A percentile compares a stretch with the other conserved stretches of the same genome.
Evolutionary conservation across 2,888 invertebrate species (phyloP).

Genomic region (Andrena bicolor): DNA sequence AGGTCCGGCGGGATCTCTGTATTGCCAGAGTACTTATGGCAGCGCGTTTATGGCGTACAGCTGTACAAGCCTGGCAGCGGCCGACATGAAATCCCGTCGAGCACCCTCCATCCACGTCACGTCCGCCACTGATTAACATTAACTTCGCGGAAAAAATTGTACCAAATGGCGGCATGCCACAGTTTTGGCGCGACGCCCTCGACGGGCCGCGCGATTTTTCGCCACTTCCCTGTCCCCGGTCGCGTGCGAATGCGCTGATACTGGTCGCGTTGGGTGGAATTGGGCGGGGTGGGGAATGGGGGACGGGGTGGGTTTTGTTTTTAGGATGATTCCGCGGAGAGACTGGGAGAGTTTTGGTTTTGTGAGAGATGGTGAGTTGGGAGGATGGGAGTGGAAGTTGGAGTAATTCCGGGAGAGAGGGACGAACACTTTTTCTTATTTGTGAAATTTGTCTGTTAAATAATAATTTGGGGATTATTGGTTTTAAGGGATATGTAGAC

Average conservation of each 20-base stretch:
- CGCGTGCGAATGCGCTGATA: slow-evolving; percentile 10
- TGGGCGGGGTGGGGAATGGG: too few species aligned
- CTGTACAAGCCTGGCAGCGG: slow-evolving; percentile 75
- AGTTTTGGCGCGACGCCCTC: slow-evolving; percentile 30
- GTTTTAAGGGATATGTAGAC: too few species aligned
- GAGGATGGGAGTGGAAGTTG: too few species aligned
- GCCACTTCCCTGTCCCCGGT: background rate
- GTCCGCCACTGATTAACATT: slow-evolving; percentile 83
- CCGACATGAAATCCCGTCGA: slow-evolving; percentile 79
- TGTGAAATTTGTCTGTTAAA: too few species aligned
- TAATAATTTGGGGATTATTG: too few species aligned
- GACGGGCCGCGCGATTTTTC: slow-evolving; percentile 8
- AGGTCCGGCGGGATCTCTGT: slow-evolving; percentile 58
- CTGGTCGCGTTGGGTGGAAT: too few species aligned
- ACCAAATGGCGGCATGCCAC: slow-evolving; percentile 71
- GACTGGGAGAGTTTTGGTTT: too few species aligned
- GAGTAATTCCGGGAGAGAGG: too few species aligned
- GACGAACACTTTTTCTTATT: too few species aligned
- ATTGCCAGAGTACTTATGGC: slow-evolving; percentile 71
- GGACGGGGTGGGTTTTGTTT: too few species aligned
- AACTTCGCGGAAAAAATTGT: slow-evolving; percentile 81
- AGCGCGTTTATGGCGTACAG: slow-evolving; percentile 70
- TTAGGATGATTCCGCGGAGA: too few species aligned
- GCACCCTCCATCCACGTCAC: slow-evolving; percentile 81
- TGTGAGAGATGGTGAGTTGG: too few species aligned